Conservation (phyloP, 2,797 vertebrate species). For the Melopsittacus undulatus region DNA sequence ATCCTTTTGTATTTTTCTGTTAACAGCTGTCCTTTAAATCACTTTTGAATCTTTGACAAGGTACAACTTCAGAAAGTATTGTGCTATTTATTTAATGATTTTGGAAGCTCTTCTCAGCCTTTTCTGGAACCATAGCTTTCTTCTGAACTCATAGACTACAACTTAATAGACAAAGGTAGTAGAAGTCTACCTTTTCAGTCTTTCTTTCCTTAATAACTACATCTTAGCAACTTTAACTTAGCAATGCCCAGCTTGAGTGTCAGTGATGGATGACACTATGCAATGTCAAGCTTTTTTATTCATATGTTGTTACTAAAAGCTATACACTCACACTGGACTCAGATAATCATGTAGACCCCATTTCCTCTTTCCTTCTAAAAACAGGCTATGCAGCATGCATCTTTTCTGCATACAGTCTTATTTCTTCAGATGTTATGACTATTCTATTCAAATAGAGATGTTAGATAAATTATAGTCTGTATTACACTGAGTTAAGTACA, state of each 20-base stretch:
- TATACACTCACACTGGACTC: neutral
- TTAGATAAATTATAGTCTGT: neutral
- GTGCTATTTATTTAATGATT: neutral
- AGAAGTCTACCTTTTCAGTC: neutral
- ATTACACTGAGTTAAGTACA: neutral
- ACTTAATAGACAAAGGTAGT: neutral
- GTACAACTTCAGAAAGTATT: neutral
- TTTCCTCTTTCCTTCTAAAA: constrained; percentile 9
- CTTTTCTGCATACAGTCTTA: neutral
- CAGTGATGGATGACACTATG: neutral
- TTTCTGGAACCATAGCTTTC: neutral
- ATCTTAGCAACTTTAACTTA: neutral
- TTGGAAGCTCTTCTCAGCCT: neutral
- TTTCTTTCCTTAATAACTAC: neutral
- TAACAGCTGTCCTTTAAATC: neutral
- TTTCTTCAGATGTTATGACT: neutral
- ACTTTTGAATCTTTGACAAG: neutral
- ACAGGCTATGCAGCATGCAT: neutral
- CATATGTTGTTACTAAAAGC: neutral
- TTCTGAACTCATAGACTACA: neutral
- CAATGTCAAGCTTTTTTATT: neutral
- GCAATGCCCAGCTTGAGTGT: neutral
- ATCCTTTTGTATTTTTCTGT: neutral
- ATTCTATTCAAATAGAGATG: neutral
- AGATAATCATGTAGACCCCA: neutral